phyloP scores from a whole-genome alignment of 2,113 vertebrate genomes.

The Zosterops hypoxanthus region DNA sequence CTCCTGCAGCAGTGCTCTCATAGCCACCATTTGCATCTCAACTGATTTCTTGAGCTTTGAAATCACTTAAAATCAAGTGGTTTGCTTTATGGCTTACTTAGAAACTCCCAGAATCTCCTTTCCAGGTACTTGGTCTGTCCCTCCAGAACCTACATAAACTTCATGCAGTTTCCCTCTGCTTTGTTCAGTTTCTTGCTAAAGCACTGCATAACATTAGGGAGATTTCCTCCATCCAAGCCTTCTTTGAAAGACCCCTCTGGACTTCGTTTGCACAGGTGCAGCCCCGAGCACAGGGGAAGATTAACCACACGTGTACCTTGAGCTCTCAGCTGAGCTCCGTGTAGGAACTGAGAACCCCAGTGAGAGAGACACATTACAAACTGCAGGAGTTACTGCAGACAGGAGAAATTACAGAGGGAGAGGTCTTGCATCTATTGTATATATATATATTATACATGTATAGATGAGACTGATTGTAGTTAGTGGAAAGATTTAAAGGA shows the following conservation, averaged over 20 bases:
- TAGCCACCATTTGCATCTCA: not conserved
- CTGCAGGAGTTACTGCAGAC: not conserved
- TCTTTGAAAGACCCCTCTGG: not conserved
- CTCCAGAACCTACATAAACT: not conserved
- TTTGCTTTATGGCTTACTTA: not conserved
- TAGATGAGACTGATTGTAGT: not conserved
- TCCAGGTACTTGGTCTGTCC: not conserved
- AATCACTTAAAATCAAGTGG: not conserved
- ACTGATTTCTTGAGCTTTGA: not conserved
- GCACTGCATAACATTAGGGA: not conserved
- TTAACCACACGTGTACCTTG: not conserved
- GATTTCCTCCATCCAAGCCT: not conserved
- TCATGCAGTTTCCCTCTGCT: not conserved
- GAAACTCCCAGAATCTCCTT: not conserved
- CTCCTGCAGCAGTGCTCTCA: not conserved
- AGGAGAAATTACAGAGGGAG: not conserved
- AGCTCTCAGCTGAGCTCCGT: not conserved
- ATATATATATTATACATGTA: not conserved
- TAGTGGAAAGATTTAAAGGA: not conserved
- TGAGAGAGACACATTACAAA: fast-evolving
- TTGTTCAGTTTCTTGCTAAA: not conserved
- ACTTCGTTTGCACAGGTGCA: not conserved
- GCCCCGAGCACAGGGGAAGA: not conserved
- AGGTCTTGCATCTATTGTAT: not conserved
- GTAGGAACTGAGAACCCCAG: not conserved